phyloP scores from a whole-genome alignment of 2,797 vertebrate genomes.

The Chelon auratus region DNA sequence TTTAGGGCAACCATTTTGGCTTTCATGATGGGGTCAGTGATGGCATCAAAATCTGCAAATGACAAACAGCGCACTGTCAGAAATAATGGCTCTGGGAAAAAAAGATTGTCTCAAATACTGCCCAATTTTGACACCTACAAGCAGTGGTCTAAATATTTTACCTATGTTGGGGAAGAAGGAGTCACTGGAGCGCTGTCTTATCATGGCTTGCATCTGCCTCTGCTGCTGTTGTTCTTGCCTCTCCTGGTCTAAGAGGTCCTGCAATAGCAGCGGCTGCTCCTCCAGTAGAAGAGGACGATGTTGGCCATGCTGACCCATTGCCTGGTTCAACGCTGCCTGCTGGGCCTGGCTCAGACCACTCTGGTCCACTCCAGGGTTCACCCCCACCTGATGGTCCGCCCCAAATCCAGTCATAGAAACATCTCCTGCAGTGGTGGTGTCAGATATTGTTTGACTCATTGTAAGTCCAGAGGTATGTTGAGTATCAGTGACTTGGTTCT shows the following conservation, averaged over 20 bases:
- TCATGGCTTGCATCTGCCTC: conserved; percentile 99
- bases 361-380: conserved; percentile 82
- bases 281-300: conserved; percentile 93
- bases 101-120: not conserved
- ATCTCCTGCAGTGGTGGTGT: conserved; percentile 77
- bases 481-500: conserved; percentile 80
- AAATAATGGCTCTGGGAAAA: conserved; percentile 21
- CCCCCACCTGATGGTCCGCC: conserved; percentile 81
- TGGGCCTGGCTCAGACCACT: conserved; percentile 83
- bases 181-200: conserved; percentile 94
- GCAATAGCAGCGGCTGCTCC: conserved; percentile 95
- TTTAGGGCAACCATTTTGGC: conserved; percentile 99
- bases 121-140: not conserved
- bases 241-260: conserved; percentile 98
- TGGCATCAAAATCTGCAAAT: conserved; percentile 94
- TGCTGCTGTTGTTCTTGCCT: conserved; percentile 98
- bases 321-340: conserved; percentile 85
- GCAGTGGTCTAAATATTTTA: conserved; percentile 67
- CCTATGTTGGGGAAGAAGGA: conserved; percentile 98
- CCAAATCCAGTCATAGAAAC: conserved; percentile 82
- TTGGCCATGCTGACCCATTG: conserved; percentile 84
- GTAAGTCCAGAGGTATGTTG: conserved; percentile 75
- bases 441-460: conserved; percentile 79
- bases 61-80: conserved; percentile 37
- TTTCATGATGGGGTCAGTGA: conserved; percentile 99